Percentiles rank a stretch among this genome's conserved stretches.
phyloP scores from a whole-genome alignment of 1,140 invertebrate species.

The Metopolophium dirhodum region DNA sequence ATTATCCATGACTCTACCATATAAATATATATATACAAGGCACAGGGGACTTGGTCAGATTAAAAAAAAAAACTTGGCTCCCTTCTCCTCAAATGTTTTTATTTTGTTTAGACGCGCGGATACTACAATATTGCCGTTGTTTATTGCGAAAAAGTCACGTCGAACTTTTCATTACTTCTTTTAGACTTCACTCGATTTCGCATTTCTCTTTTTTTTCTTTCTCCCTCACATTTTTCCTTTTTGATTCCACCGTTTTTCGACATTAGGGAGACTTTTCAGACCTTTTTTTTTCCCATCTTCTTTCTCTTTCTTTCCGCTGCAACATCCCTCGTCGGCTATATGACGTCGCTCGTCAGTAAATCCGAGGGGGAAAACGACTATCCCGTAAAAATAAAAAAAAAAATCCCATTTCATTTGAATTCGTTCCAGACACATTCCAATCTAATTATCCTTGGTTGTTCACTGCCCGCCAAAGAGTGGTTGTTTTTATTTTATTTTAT shows the following conservation, averaged over 20 bases:
- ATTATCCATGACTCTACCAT: slow-evolving; percentile 12
- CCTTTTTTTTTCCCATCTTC: background rate
- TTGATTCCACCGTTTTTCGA: slow-evolving; percentile 37
- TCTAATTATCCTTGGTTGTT: slow-evolving; percentile 45
- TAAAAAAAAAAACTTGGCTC: slow-evolving; percentile 35
- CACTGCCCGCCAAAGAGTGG: slow-evolving; percentile 6
- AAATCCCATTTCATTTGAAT: slow-evolving; percentile 45
- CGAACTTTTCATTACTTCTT: slow-evolving; percentile 52
- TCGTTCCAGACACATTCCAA: slow-evolving; percentile 43
- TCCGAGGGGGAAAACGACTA: slow-evolving; percentile 5
- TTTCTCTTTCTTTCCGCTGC: background rate
- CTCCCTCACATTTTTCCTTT: background rate
- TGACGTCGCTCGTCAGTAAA: slow-evolving; percentile 28
- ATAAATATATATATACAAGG: slow-evolving; percentile 15
- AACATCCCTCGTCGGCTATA: background rate
- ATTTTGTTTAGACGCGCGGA: slow-evolving; percentile 27
- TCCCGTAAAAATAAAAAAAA: slow-evolving; percentile 5
- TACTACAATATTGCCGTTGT: slow-evolving; percentile 47
- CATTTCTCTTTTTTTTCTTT: slow-evolving; percentile 18
- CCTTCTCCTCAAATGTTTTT: slow-evolving; percentile 21
- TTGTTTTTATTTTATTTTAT: slow-evolving; percentile 23
- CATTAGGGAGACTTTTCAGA: slow-evolving; percentile 23
- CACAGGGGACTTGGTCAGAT: background rate
- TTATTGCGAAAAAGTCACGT: slow-evolving; percentile 52
- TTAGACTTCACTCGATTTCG: slow-evolving; percentile 50